A percentile compares a stretch with the other conserved stretches of the same genome.
Conservation (phyloP, 2,797 vertebrate genomes). For the Cyclura pinguis region DNA sequence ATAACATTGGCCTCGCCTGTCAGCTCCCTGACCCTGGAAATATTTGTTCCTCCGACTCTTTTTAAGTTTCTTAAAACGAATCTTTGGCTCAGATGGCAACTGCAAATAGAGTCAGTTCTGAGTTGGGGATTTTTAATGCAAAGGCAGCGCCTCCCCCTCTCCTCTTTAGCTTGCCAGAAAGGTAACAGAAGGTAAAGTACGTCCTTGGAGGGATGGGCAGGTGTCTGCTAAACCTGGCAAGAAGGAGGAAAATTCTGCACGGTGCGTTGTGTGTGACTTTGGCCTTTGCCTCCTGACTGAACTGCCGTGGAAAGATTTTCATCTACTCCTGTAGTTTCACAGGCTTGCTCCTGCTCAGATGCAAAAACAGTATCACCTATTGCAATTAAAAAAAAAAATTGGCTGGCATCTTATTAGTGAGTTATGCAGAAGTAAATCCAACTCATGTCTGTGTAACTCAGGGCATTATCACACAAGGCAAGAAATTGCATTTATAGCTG, state of each 20-base stretch:
- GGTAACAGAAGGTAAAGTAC: background rate
- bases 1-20: conserved; percentile 8
- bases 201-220: background rate
- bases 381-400: no score
- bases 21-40: background rate
- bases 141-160: background rate
- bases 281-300: background rate
- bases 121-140: conserved; percentile 10
- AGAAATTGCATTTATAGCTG: no score
- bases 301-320: background rate
- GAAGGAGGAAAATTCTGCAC: background rate
- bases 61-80: conserved; percentile 23
- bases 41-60: conserved; percentile 21
- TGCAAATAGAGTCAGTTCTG: background rate
- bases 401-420: no score
- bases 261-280: background rate
- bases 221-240: background rate
- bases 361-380: background rate
- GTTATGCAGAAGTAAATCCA: no score
- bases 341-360: background rate
- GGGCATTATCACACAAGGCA: no score
- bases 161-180: background rate
- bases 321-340: background rate
- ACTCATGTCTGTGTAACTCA: no score
- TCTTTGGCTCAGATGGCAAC: background rate